A percentile compares a stretch with the other conserved stretches of the same genome.
Evolutionary conservation across 2,113 vertebrate species (phyloP).

Genomic region (Muntiacus muntjak): DNA sequence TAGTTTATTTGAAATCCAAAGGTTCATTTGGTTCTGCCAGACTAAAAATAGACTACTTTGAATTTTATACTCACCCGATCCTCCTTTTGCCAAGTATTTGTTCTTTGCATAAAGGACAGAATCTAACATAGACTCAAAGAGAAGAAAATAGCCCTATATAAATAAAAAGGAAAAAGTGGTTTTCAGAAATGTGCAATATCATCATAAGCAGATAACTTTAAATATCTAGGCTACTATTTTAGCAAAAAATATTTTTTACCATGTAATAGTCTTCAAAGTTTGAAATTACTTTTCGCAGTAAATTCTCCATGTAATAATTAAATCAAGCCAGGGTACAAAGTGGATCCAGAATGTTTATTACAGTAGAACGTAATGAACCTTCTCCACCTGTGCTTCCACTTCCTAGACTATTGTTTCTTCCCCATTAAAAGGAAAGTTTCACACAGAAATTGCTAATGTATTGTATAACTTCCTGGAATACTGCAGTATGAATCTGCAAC

Average conservation of each 20-base stretch:
- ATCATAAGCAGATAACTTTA: background rate
- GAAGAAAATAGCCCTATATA: conserved; percentile 94
- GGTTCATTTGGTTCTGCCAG: conserved; percentile 64
- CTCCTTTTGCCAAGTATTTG: conserved; percentile 88
- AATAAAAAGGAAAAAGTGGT: background rate
- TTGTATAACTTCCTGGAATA: background rate
- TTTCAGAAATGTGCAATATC: conserved; percentile 13
- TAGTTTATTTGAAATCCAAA: conserved; percentile 69
- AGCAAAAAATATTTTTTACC: background rate
- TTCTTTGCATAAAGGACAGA: conserved; percentile 94
- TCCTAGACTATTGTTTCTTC: background rate
- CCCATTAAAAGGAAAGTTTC: background rate
- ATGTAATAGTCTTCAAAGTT: background rate
- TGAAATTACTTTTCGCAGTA: background rate
- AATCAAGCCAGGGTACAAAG: background rate
- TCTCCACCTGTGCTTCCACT: background rate
- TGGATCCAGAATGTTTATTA: background rate
- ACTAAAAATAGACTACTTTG: conserved; percentile 67
- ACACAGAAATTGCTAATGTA: background rate
- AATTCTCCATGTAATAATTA: background rate
- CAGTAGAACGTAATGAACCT: background rate
- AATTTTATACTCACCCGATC: conserved; percentile 88
- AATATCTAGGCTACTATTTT: background rate
- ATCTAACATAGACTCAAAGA: conserved; percentile 98
- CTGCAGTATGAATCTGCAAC: background rate